phyloP scores from a whole-genome alignment of 2,888 invertebrate genomes.

The Chrysomela aeneicollis region DNA sequence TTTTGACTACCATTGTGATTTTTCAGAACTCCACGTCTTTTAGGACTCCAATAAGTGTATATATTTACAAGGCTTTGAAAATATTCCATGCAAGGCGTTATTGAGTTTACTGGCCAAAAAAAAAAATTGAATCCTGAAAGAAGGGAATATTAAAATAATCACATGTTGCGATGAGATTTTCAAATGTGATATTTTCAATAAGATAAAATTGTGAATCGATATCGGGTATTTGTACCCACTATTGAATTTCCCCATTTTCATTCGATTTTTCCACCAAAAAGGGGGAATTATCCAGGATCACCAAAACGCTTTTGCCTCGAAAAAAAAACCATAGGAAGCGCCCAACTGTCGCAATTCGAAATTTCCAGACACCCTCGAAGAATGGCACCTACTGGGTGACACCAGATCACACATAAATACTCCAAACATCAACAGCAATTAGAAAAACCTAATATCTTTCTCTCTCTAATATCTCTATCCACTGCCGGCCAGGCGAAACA shows the following conservation, averaged over 20 bases:
- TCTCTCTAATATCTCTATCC: conserved; percentile 2
- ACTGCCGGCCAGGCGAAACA: background rate
- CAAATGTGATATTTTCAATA: too few species aligned
- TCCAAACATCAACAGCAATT: conserved; percentile 26
- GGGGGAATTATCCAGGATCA: too few species aligned
- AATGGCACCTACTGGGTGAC: conserved; percentile 32
- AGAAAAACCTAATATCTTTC: conserved; percentile 20
- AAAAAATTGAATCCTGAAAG: background rate
- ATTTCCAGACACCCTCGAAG: conserved; percentile 15
- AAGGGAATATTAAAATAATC: background rate
- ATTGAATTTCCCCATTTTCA: too few species aligned
- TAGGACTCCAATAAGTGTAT: conserved; percentile 31
- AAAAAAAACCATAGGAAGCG: too few species aligned
- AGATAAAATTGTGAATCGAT: too few species aligned
- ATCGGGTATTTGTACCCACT: too few species aligned
- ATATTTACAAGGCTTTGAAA: conserved; percentile 25
- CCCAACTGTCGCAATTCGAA: background rate
- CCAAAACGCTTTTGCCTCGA: too few species aligned
- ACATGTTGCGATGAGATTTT: too few species aligned
- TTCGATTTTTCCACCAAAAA: too few species aligned
- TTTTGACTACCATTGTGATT: too few species aligned
- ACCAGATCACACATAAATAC: conserved; percentile 22
- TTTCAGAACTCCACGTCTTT: too few species aligned
- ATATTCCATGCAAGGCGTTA: background rate
- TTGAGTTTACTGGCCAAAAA: background rate